Evolutionary conservation across 2,797 vertebrate genomes (phyloP).

Genomic region (Yasuhikotakia modesta): DNA sequence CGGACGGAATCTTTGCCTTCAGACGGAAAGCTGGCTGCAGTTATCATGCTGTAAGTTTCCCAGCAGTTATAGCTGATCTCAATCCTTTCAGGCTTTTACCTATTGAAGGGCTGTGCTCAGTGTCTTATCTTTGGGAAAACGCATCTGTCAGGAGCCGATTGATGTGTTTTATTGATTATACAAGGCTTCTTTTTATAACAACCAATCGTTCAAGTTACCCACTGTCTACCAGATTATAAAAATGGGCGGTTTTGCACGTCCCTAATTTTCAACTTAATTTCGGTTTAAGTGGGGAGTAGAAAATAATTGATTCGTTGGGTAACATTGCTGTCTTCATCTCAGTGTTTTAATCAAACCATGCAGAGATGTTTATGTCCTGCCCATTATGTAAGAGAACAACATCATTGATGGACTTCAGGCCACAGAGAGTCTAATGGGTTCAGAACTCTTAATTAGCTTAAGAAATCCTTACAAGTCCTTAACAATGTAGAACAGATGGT

Average conservation of each 20-base stretch:
- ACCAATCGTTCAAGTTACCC: too few relatives aligned
- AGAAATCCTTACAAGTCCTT: not conserved
- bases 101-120: too few relatives aligned
- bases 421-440: not conserved
- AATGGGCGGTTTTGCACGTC: too few relatives aligned
- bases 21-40: constrained; percentile 90
- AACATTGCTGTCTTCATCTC: not conserved
- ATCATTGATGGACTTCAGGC: not conserved
- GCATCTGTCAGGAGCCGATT: too few relatives aligned
- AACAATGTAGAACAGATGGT: constrained; percentile 5
- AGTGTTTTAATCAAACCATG: not conserved
- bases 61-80: not conserved
- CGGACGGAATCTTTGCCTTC: constrained; percentile 88
- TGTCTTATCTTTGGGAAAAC: too few relatives aligned
- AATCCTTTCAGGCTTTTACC: too few relatives aligned
- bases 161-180: too few relatives aligned
- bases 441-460: constrained; percentile 9
- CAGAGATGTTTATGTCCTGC: not conserved
- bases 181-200: too few relatives aligned
- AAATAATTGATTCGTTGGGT: too few relatives aligned
- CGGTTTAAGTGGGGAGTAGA: too few relatives aligned
- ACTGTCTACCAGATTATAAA: too few relatives aligned
- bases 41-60: constrained; percentile 86
- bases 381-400: not conserved
- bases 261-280: too few relatives aligned